Percentiles rank a stretch among this genome's conserved stretches.
phyloP scores from a whole-genome alignment of 2,888 invertebrate species.

The Cataglyphis albicans region DNA sequence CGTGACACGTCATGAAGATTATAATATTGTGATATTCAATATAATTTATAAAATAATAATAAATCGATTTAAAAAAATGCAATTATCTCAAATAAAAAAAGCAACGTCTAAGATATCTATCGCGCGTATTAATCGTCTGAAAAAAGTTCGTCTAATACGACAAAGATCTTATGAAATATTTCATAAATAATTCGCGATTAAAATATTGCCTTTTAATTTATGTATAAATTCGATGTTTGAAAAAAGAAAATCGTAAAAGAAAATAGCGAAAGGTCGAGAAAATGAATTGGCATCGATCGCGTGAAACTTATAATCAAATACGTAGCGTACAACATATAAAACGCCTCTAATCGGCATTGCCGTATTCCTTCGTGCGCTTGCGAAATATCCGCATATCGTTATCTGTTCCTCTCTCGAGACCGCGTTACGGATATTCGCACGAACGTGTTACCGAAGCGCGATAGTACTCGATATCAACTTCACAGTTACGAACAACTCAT shows the following conservation, averaged over 20 bases:
- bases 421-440: conserved; percentile 46
- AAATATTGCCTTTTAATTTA: neutral
- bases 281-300: conserved; percentile 37
- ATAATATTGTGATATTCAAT: conserved; percentile 12
- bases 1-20: conserved; percentile 16
- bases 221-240: conserved; percentile 10
- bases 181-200: neutral
- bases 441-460: conserved; percentile 19
- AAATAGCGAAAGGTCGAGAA: conserved; percentile 16
- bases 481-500: conserved; percentile 30
- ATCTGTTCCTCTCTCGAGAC: conserved; percentile 36
- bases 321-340: conserved; percentile 17
- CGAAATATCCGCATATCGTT: conserved; percentile 33
- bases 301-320: conserved; percentile 22
- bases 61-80: neutral
- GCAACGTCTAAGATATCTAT: neutral
- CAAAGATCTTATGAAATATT: neutral
- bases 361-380: neutral
- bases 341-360: conserved; percentile 8
- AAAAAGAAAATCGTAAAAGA: neutral
- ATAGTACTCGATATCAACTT: conserved; percentile 47
- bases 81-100: neutral
- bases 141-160: neutral
- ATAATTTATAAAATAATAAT: neutral
- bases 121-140: no score